These are phyloP conservation scores for Tragelaphus scriptus DNA, from an alignment of 2,113 vertebrate genomes.

Conservation along the genomic window DNA sequence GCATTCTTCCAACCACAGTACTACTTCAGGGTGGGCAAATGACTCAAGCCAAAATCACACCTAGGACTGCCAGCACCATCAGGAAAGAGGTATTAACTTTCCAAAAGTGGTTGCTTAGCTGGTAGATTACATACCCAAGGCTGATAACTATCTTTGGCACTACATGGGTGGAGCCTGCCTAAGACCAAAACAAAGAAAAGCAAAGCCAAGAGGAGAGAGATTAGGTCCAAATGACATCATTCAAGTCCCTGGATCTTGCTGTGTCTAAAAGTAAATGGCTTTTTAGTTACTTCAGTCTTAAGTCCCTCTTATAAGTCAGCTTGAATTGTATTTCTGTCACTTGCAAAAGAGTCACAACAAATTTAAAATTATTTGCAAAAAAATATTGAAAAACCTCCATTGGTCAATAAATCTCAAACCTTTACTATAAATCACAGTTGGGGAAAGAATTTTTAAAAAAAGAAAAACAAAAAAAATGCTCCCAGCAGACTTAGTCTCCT, in stretches of 20 bases:
- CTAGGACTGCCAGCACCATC: background rate
- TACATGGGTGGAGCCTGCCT: background rate
- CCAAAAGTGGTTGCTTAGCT: conserved; percentile 8
- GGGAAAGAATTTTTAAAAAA: background rate
- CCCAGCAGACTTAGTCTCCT: background rate
- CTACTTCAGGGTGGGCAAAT: conserved; percentile 5
- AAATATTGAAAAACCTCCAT: background rate
- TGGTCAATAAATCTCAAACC: background rate
- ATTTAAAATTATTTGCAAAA: background rate
- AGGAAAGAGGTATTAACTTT: background rate
- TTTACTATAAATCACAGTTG: background rate
- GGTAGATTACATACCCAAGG: background rate
- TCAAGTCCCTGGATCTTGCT: conserved; percentile 2
- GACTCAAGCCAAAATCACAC: conserved; percentile 29
- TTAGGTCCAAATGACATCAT: background rate
- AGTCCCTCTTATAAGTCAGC: background rate
- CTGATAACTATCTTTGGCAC: conserved; percentile 1
- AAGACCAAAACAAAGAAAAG: conserved; percentile 38
- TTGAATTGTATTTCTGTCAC: background rate
- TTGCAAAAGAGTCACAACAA: background rate
- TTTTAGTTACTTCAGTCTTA: conserved; percentile 3
- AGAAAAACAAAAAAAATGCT: background rate
- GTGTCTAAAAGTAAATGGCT: background rate
- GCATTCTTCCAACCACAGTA: background rate
- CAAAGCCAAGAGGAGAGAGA: background rate